Conservation (phyloP, 1,140 invertebrate genomes). For the Leptinotarsa defecta region DNA sequence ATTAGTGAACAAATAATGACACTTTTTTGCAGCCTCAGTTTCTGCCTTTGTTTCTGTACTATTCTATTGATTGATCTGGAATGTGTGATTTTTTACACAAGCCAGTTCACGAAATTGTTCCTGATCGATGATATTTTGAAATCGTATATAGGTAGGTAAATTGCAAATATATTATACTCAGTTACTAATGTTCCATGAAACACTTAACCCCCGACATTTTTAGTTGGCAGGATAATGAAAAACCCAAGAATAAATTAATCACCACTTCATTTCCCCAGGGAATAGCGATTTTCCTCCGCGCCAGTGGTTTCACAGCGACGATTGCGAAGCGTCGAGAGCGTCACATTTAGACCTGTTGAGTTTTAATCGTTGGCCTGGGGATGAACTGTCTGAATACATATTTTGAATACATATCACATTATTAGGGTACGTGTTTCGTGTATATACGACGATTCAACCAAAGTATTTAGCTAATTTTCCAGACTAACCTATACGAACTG, state of each 20-base stretch:
- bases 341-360: constrained; percentile 26
- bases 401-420: constrained; percentile 36
- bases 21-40: too few species aligned
- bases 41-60: too few species aligned
- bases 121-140: too few species aligned
- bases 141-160: too few species aligned
- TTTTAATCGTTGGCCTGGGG: constrained; percentile 26
- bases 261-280: neutral
- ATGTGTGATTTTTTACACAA: too few species aligned
- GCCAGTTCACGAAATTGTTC: too few species aligned
- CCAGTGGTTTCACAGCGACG: neutral
- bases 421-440: constrained; percentile 23
- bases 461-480: neutral
- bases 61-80: too few species aligned
- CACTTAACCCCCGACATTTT: constrained; percentile 17
- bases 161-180: too few species aligned
- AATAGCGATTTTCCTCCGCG: neutral
- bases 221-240: constrained; percentile 11
- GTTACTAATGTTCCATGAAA: neutral
- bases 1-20: too few species aligned
- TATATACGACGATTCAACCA: neutral
- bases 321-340: constrained; percentile 15
- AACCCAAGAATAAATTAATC: constrained; percentile 8
- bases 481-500: too few species aligned
- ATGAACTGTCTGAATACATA: constrained; percentile 28